Evolutionary conservation across 2,113 vertebrate genomes (phyloP).

Genomic region (Trogon surrucura): DNA sequence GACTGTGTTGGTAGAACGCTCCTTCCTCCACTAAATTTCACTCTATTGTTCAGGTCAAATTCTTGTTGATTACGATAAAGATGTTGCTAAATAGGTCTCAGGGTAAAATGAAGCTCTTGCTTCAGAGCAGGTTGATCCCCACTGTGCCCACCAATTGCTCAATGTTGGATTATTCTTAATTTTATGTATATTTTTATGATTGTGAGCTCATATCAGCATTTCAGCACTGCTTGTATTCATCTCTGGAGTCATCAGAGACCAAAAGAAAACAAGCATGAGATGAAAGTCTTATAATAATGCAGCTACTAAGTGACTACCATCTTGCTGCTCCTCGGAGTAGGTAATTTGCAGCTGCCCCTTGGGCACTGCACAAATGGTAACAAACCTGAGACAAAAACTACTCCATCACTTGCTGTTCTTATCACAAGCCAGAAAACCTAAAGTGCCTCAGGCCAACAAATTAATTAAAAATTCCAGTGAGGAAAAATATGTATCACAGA

Average conservation of each 20-base stretch:
- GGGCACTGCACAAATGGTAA: background rate
- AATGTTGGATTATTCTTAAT: background rate
- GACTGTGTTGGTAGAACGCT: background rate
- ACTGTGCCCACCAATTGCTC: background rate
- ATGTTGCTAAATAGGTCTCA: background rate
- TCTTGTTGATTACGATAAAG: background rate
- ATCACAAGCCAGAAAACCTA: background rate
- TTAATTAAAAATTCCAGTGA: constrained; percentile 14
- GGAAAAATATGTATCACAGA: background rate
- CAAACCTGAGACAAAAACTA: background rate
- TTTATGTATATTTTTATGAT: background rate
- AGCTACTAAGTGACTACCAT: background rate
- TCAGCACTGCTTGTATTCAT: background rate
- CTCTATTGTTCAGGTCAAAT: background rate
- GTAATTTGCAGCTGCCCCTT: background rate
- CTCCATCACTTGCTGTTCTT: background rate
- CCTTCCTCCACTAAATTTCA: background rate
- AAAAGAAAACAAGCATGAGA: background rate
- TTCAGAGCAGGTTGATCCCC: background rate
- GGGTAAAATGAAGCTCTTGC: background rate
- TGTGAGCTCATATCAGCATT: background rate
- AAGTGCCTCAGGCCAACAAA: background rate
- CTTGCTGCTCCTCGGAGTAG: background rate
- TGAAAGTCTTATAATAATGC: background rate
- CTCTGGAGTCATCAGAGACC: background rate